Base-by-base conservation (phyloP, 2,888 invertebrate species). In the Formica aserva region DNA sequence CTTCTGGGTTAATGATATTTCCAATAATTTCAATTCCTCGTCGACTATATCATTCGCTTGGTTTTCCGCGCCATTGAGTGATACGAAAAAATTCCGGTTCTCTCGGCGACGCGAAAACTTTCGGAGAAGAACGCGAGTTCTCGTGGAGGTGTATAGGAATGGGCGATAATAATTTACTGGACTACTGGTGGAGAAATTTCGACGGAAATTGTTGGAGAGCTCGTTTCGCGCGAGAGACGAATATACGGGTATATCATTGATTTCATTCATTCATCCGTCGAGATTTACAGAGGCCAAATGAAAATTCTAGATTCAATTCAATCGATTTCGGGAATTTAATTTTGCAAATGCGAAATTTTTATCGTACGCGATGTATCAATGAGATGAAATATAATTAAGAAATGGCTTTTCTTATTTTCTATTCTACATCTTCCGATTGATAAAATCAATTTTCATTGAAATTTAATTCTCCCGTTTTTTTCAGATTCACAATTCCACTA, bases 401-500 rank as follows among this genome's bases (percentile, higher is more conserved):
- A 3, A 55, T n/a, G 9, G 13, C 45, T 71, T 22, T 22, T 8
- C 9, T 0, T 8, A 15, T 0, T 15, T 38, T 18, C 22, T 6
- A 5, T 38, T 57, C 29, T 38, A n/a, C n/a, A 22, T 57, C 35
- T 22, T 15, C n/a, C 38, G 8, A 38, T 26, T 29, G 18, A 29
- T 29, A 13, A 8, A 74, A 29, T 15, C 22, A 71, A 55, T 35
- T 71, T 55, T 22, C 3, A 18, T 55, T 35, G 55, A 35, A 11
- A 55, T 71, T 71, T 55, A 71, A 55, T n/a, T 35, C 11, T 45
- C 9, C 22, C 2, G 26, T 4, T 62, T 15, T 52, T n/a, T 92
- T 63, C 95, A 97, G 97, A 95, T 97, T 92, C 96, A 96, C 94
- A 97, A 97, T 94, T 97, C 97, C 41, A 96, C 96, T 85, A 96